These are phyloP conservation scores for Himalopsyche kuldschensis DNA, from an alignment of 2,888 invertebrate species.

Conservation along the genomic window DNA sequence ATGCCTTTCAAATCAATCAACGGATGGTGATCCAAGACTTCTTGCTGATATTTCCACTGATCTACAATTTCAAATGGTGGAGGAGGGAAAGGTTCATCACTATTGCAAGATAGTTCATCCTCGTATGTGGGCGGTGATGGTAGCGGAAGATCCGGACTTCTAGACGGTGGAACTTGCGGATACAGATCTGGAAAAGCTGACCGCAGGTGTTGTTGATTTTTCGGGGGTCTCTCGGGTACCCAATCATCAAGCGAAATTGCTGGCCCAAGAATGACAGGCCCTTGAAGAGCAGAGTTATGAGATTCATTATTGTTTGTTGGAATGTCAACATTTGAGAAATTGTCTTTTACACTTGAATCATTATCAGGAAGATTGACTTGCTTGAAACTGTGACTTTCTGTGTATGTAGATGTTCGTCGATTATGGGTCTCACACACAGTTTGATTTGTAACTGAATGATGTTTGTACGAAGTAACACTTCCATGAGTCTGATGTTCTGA, in stretches of 20 bases:
- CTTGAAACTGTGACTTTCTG: background rate
- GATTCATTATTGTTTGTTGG: constrained; percentile 40
- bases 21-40: constrained; percentile 18
- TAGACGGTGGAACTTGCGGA: constrained; percentile 47
- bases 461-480: background rate
- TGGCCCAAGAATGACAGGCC: constrained; percentile 65
- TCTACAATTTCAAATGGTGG: constrained; percentile 49
- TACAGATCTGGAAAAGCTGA: constrained; percentile 52
- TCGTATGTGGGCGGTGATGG: constrained; percentile 54
- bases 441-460: background rate
- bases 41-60: constrained; percentile 35
- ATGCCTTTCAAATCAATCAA: constrained; percentile 5
- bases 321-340: constrained; percentile 7
- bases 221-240: constrained; percentile 76
- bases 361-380: constrained; percentile 1
- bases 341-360: constrained; percentile 6
- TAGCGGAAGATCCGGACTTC: constrained; percentile 64
- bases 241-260: constrained; percentile 68
- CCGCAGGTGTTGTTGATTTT: constrained; percentile 68
- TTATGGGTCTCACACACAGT: background rate
- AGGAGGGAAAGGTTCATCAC: constrained; percentile 68
- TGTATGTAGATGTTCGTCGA: background rate
- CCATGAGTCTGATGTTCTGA: background rate
- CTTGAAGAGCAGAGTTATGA: constrained; percentile 59
- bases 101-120: constrained; percentile 61